These are phyloP conservation scores for Pandemis corylana DNA, from an alignment of 2,888 invertebrate species.

Conservation along the genomic window DNA sequence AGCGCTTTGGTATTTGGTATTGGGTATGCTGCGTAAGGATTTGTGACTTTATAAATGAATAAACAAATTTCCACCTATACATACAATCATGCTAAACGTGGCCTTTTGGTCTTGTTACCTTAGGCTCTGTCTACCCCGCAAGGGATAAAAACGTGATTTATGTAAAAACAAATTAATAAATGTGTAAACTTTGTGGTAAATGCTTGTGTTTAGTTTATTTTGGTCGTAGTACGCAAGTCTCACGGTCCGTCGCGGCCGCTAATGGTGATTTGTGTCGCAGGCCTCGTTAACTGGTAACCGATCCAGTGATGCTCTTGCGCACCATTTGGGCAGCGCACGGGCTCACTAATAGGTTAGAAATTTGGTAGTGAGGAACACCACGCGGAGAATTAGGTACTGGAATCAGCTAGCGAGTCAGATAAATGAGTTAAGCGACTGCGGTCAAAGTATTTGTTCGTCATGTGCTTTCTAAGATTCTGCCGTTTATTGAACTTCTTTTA, in stretches of 20 bases:
- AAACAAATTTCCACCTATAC: no score
- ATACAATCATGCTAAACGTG: no score
- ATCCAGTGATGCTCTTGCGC: slow-evolving; percentile 59
- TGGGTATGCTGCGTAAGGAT: no score
- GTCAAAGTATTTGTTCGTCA: no score
- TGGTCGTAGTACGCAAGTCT: slow-evolving; percentile 16
- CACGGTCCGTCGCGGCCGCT: slow-evolving; percentile 66
- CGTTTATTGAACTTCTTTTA: no score
- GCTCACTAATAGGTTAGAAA: not conserved
- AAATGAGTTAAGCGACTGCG: not conserved
- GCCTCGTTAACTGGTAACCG: slow-evolving; percentile 73
- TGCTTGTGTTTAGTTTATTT: slow-evolving; percentile 1
- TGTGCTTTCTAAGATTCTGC: no score
- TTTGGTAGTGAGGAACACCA: not conserved
- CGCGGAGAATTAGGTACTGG: not conserved
- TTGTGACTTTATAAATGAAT: no score
- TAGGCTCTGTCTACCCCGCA: no score
- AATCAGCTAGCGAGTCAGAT: not conserved
- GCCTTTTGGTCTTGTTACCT: no score
- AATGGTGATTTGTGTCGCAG: slow-evolving; percentile 79
- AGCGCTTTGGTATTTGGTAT: no score
- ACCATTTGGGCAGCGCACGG: slow-evolving; percentile 34
- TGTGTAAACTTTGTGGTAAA: not conserved
- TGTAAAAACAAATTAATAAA: no score
- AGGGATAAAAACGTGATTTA: no score